Conservation (phyloP, 2,113 vertebrate species). For the Petromus typicus region DNA sequence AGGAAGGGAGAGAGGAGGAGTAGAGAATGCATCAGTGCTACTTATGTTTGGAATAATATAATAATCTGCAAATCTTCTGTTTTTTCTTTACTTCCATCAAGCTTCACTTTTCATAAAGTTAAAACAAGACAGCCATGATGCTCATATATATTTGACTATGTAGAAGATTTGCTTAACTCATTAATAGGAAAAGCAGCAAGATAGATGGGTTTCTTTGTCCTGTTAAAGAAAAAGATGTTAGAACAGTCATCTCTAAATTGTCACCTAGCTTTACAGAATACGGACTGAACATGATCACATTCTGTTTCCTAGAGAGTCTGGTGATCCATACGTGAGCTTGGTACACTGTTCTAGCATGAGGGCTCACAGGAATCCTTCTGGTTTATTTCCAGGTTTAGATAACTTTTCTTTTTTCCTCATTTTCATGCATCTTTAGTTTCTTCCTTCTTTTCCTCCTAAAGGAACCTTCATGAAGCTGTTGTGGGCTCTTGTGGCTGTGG, state of each 20-base stretch:
- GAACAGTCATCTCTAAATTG: background rate
- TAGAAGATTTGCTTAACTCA: background rate
- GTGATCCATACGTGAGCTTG: background rate
- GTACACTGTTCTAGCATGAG: background rate
- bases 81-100: background rate
- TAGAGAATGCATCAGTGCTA: background rate
- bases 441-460: background rate
- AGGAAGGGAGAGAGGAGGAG: background rate
- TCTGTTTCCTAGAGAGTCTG: background rate
- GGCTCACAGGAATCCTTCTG: background rate
- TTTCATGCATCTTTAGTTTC: background rate
- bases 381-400: background rate
- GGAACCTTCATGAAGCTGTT: background rate
- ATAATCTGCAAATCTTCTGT: background rate
- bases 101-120: background rate
- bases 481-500: background rate
- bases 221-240: constrained; percentile 30
- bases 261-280: background rate
- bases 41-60: background rate
- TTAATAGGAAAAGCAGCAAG: background rate
- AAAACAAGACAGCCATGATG: background rate
- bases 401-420: background rate
- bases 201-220: background rate
- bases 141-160: background rate
- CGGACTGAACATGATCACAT: background rate